Percentiles rank a stretch among this genome's conserved stretches.
Conservation (phyloP, 53 echinoderm and acorn worm species). For the Crossaster papposus region DNA sequence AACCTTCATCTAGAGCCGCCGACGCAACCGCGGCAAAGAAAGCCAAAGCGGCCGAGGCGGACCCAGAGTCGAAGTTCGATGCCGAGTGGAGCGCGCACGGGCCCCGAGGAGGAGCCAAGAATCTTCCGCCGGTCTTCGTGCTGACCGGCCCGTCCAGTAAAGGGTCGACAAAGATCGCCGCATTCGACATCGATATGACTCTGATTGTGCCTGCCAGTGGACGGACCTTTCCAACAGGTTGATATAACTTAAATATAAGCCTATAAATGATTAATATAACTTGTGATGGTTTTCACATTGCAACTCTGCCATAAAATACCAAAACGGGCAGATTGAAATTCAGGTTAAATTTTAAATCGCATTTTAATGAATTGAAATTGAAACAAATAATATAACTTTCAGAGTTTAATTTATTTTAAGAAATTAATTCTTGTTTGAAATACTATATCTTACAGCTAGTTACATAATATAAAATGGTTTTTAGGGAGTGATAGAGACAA, state of each 20-base stretch:
- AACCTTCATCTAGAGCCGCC: slow-evolving; percentile 23
- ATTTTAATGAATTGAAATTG: too few species aligned
- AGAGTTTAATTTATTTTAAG: too few species aligned
- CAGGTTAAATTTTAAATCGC: too few species aligned
- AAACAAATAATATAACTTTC: too few species aligned
- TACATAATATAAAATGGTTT: too few species aligned
- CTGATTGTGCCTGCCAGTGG: slow-evolving; percentile 90
- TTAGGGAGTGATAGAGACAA: too few species aligned
- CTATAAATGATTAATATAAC: background rate
- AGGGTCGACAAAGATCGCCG: slow-evolving; percentile 81
- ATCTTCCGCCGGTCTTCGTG: slow-evolving; percentile 72
- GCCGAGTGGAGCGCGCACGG: slow-evolving; percentile 78
- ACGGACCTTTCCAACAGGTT: slow-evolving; percentile 88
- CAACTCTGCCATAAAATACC: too few species aligned
- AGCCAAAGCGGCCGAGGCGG: slow-evolving; percentile 40
- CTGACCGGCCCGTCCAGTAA: slow-evolving; percentile 77
- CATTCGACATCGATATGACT: slow-evolving; percentile 88
- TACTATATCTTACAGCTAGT: too few species aligned
- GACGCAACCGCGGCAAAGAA: slow-evolving; percentile 49
- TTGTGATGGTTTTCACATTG: too few species aligned
- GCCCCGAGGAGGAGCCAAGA: slow-evolving; percentile 56
- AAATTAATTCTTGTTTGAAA: too few species aligned
- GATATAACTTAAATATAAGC: background rate
- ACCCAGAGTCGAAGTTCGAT: slow-evolving; percentile 53
- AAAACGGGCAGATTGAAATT: too few species aligned